A percentile compares a stretch with the other conserved stretches of the same genome.
phyloP scores from a whole-genome alignment of 2,113 vertebrate genomes.

The Acanthisitta chloris region DNA sequence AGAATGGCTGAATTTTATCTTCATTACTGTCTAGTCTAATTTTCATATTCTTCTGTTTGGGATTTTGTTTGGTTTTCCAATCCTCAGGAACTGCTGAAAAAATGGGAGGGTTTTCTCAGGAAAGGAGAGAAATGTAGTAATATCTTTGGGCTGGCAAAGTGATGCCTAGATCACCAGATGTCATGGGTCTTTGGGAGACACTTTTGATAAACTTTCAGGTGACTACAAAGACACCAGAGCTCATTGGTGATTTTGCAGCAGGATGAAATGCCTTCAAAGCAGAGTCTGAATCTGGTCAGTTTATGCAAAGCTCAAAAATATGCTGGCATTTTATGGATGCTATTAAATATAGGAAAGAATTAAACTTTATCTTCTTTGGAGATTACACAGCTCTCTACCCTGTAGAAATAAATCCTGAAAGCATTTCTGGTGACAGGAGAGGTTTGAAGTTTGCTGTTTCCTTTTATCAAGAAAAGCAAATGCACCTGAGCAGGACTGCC shows the following conservation, averaged over 20 bases:
- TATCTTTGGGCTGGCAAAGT: not conserved
- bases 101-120: not conserved
- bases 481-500: not conserved
- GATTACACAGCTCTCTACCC: constrained; percentile 19
- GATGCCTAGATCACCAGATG: not conserved
- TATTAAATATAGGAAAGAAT: constrained; percentile 47
- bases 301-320: not conserved
- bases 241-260: not conserved
- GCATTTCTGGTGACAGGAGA: not conserved
- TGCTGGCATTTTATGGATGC: not conserved
- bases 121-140: not conserved
- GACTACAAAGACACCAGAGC: not conserved
- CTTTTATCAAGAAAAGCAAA: not conserved
- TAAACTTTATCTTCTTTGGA: constrained; percentile 43
- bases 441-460: not conserved
- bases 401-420: constrained; percentile 38
- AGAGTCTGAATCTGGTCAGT: not conserved
- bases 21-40: not conserved
- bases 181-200: not conserved
- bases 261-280: not conserved
- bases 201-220: not conserved
- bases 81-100: not conserved
- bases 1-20: not conserved
- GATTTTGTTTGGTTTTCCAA: not conserved
- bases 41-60: not conserved